phyloP scores from a whole-genome alignment of 2,888 invertebrate species.

The Onchidella celtica region DNA sequence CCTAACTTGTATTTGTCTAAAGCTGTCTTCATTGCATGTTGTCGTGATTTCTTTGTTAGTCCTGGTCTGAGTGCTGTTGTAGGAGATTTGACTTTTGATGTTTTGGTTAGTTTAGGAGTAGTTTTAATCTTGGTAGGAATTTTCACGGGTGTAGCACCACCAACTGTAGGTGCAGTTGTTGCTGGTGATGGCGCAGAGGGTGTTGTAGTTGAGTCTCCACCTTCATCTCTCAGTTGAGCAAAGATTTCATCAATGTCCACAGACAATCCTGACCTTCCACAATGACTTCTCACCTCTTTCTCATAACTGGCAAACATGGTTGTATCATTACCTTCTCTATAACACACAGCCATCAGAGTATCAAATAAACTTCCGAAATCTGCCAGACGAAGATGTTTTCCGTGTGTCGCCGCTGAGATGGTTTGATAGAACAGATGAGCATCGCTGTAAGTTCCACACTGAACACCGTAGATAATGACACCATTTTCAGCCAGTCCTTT shows the following conservation, averaged over 20 bases:
- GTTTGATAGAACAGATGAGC: not conserved
- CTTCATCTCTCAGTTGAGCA: not conserved
- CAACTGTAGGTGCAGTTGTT: no score
- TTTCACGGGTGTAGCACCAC: no score
- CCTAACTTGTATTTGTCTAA: no score
- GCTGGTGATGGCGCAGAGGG: no score
- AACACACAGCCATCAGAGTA: not conserved
- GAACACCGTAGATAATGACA: not conserved
- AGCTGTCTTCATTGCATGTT: no score
- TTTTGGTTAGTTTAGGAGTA: no score
- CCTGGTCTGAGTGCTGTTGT: no score
- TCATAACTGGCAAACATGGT: not conserved
- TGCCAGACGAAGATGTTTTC: not conserved
- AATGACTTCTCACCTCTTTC: not conserved
- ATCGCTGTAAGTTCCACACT: not conserved
- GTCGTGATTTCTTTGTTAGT: no score
- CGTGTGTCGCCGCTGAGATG: not conserved
- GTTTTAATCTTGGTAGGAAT: no score
- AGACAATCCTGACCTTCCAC: not conserved
- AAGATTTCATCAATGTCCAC: not conserved
- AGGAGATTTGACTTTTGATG: no score
- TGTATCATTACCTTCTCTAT: not conserved
- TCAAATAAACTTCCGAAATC: not conserved
- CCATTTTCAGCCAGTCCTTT: no score
- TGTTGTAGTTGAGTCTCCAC: no score